These are phyloP conservation scores for Neolamprologus cancellatus DNA, from an alignment of 2,113 vertebrate genomes.

Conservation along the genomic window DNA sequence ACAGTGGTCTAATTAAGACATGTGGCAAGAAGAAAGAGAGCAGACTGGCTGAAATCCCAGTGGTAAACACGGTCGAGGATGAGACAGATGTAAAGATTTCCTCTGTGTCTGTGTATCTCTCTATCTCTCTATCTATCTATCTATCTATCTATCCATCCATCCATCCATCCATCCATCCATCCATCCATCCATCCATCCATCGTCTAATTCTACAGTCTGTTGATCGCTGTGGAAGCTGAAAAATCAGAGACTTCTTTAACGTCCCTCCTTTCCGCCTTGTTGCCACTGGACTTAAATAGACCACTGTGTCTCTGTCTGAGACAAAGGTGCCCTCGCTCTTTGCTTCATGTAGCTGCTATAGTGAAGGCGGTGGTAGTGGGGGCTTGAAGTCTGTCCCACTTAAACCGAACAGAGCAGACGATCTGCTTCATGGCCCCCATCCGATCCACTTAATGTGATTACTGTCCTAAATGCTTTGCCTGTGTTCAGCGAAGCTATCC, in stretches of 20 bases:
- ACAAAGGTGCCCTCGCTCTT: conserved; percentile 5
- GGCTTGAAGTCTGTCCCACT: background rate
- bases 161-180: background rate
- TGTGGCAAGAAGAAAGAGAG: background rate
- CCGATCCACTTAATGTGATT: conserved; percentile 33
- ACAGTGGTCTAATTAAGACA: conserved; percentile 44
- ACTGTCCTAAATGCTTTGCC: background rate
- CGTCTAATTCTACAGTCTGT: background rate
- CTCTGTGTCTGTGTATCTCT: background rate
- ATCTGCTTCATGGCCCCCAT: background rate
- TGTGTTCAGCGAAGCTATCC: background rate
- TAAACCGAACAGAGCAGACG: background rate
- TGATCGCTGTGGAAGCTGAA: background rate
- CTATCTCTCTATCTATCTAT: background rate
- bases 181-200: background rate
- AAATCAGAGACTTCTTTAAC: background rate
- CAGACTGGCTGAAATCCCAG: conserved; percentile 16
- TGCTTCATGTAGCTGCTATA: background rate
- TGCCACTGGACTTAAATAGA: conserved; percentile 28
- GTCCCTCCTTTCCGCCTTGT: conserved; percentile 1
- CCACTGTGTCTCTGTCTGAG: conserved; percentile 22
- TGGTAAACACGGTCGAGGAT: background rate
- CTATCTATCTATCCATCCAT: background rate
- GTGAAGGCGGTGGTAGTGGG: background rate
- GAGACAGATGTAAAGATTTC: conserved; percentile 9